Base-by-base conservation (phyloP, 2,113 vertebrate species). In the Apteryx mantelli region DNA sequence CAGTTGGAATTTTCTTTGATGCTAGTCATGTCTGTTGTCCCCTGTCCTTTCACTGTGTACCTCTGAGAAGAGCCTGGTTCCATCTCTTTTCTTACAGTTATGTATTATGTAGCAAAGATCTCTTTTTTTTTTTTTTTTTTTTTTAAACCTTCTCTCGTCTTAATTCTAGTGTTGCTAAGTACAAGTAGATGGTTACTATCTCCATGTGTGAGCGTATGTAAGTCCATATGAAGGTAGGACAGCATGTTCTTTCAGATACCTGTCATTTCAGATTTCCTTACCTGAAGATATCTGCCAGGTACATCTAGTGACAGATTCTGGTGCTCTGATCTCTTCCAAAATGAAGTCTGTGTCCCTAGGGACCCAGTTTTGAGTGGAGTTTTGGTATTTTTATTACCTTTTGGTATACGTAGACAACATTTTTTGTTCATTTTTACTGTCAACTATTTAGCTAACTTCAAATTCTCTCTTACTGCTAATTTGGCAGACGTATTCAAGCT, bases 301-400 rank as follows among this genome's bases (percentile, higher is more conserved):
- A 25, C 12, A 25, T 1, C 0, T 46, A 61, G 18, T 22, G 25
- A 25, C 32, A 32, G 25, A 61, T 28, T 2, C 2, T 21, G 9
- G 42, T 36, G 21, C 25, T 58, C 61, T 86, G 63, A 11, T 9
- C 16, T 88, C 15, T 73, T 13, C 25, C 6, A 11, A 44, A 61
- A 3, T 56, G 28, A 11, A 44, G 5, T 32, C 40, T 8, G 4
- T 69, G 24, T 81, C 13, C 25, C 74, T 61, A 83, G n/a, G 44
- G 26, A 15, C 8, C 5, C 2, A 2, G 34, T 86, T 83, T 48
- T 56, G 32, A 4, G 25, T 58, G 36, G 28, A 20, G 2, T 81
- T 79, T n/a, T 20, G 28, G 50, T 28, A 66, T 48, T 18, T 19
- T 48, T 48, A 19, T 48, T 48, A 19, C 18, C 18, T 81, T 79